Evolutionary conservation across 1,140 invertebrate genomes (phyloP), one percentile per base, ranked within the genome.

Genomic region (Rhynchophorus ferrugineus): DNA sequence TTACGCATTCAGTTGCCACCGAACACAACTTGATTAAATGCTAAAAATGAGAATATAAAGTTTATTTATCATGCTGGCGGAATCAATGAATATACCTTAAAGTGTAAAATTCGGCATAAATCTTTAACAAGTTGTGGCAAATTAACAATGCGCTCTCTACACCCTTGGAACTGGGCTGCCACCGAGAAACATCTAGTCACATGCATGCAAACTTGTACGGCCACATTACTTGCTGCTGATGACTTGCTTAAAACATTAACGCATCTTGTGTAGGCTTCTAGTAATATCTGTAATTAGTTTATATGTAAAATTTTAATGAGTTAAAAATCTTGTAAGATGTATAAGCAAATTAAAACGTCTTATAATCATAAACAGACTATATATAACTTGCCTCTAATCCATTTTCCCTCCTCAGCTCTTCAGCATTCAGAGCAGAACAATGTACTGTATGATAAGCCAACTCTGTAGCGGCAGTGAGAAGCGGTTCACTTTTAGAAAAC

Each of bases 341-440:
- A n/a, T n/a, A n/a, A n/a, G n/a, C n/a, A n/a, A n/a, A n/a, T n/a
- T n/a, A n/a, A n/a, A n/a, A n/a, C n/a, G n/a, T n/a, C n/a, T n/a
- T n/a, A n/a, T n/a, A n/a, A n/a, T n/a, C n/a, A n/a, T n/a, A n/a
- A n/a, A n/a, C n/a, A n/a, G n/a, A n/a, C n/a, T n/a, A n/a, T n/a
- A n/a, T n/a, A n/a, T n/a, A 48, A 58, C 52, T 57, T 66, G 87
- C 84, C 72, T 95, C 87, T 39, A 98, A 78, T 14, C 95, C 95
- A 51, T 85, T 84, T 75, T 99, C 95, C 46, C 96, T 73, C 36
- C 95, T 75, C 33, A 99, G 73, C 71, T 99, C 96, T 73, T 99
- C 95, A 0, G 95, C 96, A 75, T 99, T 99, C 5, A 99, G 75
- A 22, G 93, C 85, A 2, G 95, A 99, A 74, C 94, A 98, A 59